Evolutionary conservation across 2,888 invertebrate genomes (phyloP), one percentile per base, ranked within the genome.

Genomic region (Electrophaes corylata): DNA sequence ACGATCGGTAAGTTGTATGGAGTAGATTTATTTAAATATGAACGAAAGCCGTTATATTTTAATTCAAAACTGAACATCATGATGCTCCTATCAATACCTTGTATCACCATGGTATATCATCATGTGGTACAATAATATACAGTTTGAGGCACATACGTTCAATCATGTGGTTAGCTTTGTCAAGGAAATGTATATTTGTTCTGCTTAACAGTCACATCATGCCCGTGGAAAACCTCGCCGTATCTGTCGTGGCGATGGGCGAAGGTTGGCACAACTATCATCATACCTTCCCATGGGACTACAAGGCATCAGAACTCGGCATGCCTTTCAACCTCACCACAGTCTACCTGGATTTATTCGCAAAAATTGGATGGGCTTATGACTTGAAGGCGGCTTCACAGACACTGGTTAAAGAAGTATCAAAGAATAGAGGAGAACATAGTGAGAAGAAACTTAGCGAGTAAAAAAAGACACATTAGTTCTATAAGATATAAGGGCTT

Each of bases 201-300:
- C 33, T 41, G 12, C 44, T 44, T 85, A 83, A 44, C 84, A 96
- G 97, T 69, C 88, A 92, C 78, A 95, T 98, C 72, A 95, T 94
- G 80, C 97, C 98, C 0, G 90, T 93, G 0, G 95, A 98, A 85
- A 97, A 96, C 79, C 91, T 93, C 65, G 86, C 92, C 0, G 97
- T 98, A 0, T 94, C 96, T 0, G 72, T 96, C 0, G 74, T 95
- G 18, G 94, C 96, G 0, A 91, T 96, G 85, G 97, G 97, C 0
- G 97, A 97, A 83, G 98, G 98, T 3, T 98, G 97, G 96, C 98
- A 98, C 89, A 98, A 98, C 87, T 98, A 97, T 84, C 98, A 98
- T 81, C 98, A 98, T 84, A 95, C 96, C 0, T 98, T 98, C 84
- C 98, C 98, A 0, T 97, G 96, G 95, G 98, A 98, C 83, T 98